phyloP scores from a whole-genome alignment of 1,140 invertebrate genomes.

The Drosophila baimaii region DNA sequence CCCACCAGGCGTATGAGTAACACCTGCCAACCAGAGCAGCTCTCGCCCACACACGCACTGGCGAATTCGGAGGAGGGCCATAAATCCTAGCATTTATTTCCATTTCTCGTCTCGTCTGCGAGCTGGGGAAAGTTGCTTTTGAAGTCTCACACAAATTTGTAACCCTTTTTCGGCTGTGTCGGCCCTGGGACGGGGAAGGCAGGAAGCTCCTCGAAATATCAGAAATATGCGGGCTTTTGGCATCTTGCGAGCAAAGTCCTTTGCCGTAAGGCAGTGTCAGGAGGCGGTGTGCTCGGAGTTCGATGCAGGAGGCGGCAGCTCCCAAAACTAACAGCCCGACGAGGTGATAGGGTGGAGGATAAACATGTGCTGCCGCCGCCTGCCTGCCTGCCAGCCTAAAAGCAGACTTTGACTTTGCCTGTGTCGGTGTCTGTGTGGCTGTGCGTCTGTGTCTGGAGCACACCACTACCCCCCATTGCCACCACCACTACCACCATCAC shows the following conservation, averaged over 20 bases:
- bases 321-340: constrained; percentile 53
- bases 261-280: constrained; percentile 11
- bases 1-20: constrained; percentile 64
- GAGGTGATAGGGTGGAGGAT: constrained; percentile 21
- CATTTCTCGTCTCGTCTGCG: constrained; percentile 35
- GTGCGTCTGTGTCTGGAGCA: constrained; percentile 24
- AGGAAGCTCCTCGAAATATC: constrained; percentile 41
- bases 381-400: constrained; percentile 68
- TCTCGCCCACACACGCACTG: constrained; percentile 8
- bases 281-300: constrained; percentile 36
- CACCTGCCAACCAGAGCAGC: constrained; percentile 58
- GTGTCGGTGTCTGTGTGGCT: not conserved
- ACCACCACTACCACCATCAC: constrained; percentile 42
- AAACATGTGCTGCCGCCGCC: constrained; percentile 36
- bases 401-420: constrained; percentile 54
- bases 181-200: constrained; percentile 11
- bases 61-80: constrained; percentile 30
- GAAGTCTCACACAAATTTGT: constrained; percentile 70
- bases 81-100: constrained; percentile 79
- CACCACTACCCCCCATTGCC: constrained; percentile 24
- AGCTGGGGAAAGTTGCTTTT: constrained; percentile 61
- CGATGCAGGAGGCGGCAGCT: constrained; percentile 48
- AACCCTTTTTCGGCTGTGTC: constrained; percentile 66
- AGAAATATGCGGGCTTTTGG: constrained; percentile 74
- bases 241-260: constrained; percentile 65